Conservation (phyloP, 2,888 invertebrate genomes). For the Cantharis nigra region DNA sequence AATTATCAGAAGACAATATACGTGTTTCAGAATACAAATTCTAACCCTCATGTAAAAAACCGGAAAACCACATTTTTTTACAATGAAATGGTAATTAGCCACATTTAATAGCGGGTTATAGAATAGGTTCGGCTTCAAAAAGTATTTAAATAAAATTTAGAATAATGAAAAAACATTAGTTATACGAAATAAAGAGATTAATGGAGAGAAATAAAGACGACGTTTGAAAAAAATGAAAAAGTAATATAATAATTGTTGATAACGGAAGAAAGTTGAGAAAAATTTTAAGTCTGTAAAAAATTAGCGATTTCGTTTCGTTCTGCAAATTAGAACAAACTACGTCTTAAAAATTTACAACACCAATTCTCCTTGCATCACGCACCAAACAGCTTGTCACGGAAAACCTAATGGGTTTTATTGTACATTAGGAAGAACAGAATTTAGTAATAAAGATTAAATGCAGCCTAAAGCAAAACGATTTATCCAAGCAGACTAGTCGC, state of each 20-base stretch:
- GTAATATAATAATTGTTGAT: neutral
- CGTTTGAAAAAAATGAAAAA: neutral
- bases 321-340: conserved; percentile 17
- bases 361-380: neutral
- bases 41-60: neutral
- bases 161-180: neutral
- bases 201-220: neutral
- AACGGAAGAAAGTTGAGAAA: neutral
- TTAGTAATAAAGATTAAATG: conserved; percentile 30
- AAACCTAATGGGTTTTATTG: conserved; percentile 31
- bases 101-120: neutral
- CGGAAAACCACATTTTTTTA: neutral
- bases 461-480: conserved; percentile 10
- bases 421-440: conserved; percentile 24
- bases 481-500: neutral
- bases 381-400: conserved; percentile 23
- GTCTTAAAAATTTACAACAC: conserved; percentile 14
- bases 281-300: neutral
- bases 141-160: neutral
- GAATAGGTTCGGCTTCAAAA: neutral
- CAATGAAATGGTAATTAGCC: neutral
- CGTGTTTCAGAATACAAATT: conserved; percentile 1
- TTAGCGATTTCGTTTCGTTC: conserved; percentile 8
- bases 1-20: conserved; percentile 7
- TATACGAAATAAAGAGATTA: neutral